Base-by-base conservation (phyloP, 2,888 invertebrate genomes). In the Hofmannophila pseudospretella region DNA sequence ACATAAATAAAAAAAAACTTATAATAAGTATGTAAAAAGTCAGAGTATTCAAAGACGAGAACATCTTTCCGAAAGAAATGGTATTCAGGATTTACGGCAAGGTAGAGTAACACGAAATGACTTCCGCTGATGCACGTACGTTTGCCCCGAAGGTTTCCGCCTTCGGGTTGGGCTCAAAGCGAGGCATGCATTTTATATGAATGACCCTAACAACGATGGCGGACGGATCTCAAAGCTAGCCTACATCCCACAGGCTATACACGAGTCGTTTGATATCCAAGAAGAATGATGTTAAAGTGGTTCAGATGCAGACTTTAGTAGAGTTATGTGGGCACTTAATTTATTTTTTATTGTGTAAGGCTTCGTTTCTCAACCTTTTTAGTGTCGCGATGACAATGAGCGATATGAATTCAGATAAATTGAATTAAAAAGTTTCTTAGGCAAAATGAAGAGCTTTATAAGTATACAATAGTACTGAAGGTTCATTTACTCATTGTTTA, bases 101-200 rank as follows among this genome's bases (percentile, higher is more conserved):
- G 5, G 9, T 1, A 29, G 9, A 11, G 36, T 23, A 14, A 36
- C 29, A 23, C 10, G 23, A 30, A 30, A 36, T 23, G 29, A 36
- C 20, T 36, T 36, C 36, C 36, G 28, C 12, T 13, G 10, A 13
- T 29, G 29, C 36, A 30, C 10, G 30, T 23, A 23, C 23, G 7
- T n/a, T 4, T 22, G 14, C 14, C 25, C 16, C 30, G 25, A 27
- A 5, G 30, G 38, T 14, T 32, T 32, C 33, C 38, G 38, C 38
- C 14, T 9, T 10, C 8, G 33, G 38, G 22, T 10, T 4, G 11
- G 29, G 27, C n/a, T 38, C 38, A 38, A 38, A 38, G 38, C 19
- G 29, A 7, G 8, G 32, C 36, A 11, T 38, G 34, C 38, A 38
- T 38, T 38, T 38, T 38, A 19, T 25, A 38, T 38, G 38, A 34